These are phyloP conservation scores for Meloe dianella DNA, from an alignment of 2,888 invertebrate species.

Conservation along the genomic window DNA sequence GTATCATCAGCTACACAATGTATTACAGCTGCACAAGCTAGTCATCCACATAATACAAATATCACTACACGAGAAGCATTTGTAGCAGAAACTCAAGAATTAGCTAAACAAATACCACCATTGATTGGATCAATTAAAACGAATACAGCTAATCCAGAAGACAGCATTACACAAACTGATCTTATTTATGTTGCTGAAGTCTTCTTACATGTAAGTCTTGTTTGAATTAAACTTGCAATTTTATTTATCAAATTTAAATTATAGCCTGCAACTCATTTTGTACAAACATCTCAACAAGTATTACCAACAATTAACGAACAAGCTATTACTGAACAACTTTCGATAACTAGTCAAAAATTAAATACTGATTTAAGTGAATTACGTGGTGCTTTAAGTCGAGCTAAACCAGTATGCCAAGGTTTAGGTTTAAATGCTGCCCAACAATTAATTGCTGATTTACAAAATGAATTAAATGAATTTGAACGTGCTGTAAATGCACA, in stretches of 20 bases:
- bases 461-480: conserved; percentile 82
- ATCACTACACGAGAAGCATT: conserved; percentile 73
- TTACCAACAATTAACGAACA: conserved; percentile 84
- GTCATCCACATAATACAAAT: conserved; percentile 76
- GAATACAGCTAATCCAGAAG: conserved; percentile 71
- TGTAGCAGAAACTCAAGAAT: conserved; percentile 73
- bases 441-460: conserved; percentile 79
- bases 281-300: conserved; percentile 79
- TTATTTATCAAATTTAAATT: conserved; percentile 27
- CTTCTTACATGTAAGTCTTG: conserved; percentile 72
- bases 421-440: conserved; percentile 87
- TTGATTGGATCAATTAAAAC: conserved; percentile 80
- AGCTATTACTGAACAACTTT: conserved; percentile 75
- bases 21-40: conserved; percentile 86
- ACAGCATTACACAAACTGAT: conserved; percentile 77
- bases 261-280: conserved; percentile 72
- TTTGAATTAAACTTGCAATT: background rate
- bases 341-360: conserved; percentile 72
- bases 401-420: conserved; percentile 71
- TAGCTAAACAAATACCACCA: conserved; percentile 80
- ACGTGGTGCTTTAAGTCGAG: conserved; percentile 55
- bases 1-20: conserved; percentile 90
- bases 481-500: conserved; percentile 76
- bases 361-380: conserved; percentile 62
- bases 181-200: conserved; percentile 85